A percentile compares a stretch with the other conserved stretches of the same genome.
phyloP scores from a whole-genome alignment of 2,888 invertebrate genomes.

The Clostera curtula region DNA sequence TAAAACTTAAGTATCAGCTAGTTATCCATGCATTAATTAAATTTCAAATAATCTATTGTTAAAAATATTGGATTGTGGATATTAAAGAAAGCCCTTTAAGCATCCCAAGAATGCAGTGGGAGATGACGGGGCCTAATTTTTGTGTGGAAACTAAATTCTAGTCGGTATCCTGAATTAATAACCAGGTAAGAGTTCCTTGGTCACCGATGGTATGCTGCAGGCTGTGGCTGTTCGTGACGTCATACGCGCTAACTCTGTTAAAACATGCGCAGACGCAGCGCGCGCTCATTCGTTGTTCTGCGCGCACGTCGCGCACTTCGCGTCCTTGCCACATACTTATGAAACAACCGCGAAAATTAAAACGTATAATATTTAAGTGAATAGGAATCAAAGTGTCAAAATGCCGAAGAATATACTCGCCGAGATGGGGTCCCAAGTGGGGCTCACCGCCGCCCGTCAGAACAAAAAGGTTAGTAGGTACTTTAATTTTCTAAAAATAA shows the following conservation, averaged over 20 bases:
- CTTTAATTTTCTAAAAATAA: too few relatives aligned
- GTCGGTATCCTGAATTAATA: too few relatives aligned
- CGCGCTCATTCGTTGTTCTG: constrained; percentile 48
- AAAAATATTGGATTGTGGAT: too few relatives aligned
- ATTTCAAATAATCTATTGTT: too few relatives aligned
- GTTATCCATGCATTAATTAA: too few relatives aligned
- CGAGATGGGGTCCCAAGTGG: constrained; percentile 70
- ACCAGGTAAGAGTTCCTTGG: too few relatives aligned
- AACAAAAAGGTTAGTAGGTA: constrained; percentile 50
- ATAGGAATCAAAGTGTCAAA: constrained; percentile 41
- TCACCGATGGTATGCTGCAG: constrained; percentile 6
- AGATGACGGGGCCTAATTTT: too few relatives aligned
- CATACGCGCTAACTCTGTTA: too few relatives aligned
- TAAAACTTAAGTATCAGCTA: too few relatives aligned
- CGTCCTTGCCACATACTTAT: constrained; percentile 23
- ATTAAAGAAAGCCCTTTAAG: too few relatives aligned
- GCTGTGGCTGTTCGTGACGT: constrained; percentile 31
- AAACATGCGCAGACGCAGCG: constrained; percentile 21
- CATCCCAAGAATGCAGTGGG: too few relatives aligned
- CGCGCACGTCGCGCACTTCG: constrained; percentile 51
- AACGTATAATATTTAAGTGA: constrained; percentile 25
- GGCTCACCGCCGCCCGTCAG: constrained; percentile 55
- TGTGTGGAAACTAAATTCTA: too few relatives aligned
- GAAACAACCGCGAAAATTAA: constrained; percentile 33
- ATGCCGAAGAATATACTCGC: constrained; percentile 68